phyloP scores from a whole-genome alignment of 1,140 invertebrate genomes.

The Dinothrombium tinctorium region DNA sequence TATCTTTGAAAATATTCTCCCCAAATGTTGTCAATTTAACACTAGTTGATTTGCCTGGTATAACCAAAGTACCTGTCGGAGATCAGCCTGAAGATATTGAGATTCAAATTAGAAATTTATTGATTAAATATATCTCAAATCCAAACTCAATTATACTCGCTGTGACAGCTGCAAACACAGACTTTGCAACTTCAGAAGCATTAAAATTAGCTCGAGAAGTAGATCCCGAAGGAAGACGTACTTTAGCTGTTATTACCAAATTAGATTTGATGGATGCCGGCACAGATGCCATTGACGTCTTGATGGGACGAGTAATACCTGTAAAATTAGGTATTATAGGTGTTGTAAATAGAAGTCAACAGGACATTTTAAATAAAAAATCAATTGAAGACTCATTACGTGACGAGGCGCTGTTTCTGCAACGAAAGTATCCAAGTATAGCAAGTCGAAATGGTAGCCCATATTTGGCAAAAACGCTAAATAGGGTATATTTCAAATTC shows the following conservation, averaged over 20 bases:
- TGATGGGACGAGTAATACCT: conserved; percentile 89
- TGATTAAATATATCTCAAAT: conserved; percentile 29
- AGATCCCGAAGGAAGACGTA: conserved; percentile 77
- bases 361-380: conserved; percentile 88
- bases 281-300: conserved; percentile 93
- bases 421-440: conserved; percentile 89
- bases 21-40: conserved; percentile 82
- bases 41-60: conserved; percentile 88
- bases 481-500: too few relatives aligned
- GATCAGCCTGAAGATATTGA: conserved; percentile 36
- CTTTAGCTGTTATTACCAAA: conserved; percentile 92
- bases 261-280: conserved; percentile 98
- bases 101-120: conserved; percentile 28
- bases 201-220: conserved; percentile 81
- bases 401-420: conserved; percentile 77
- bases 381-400: conserved; percentile 58
- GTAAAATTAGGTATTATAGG: conserved; percentile 96
- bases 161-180: conserved; percentile 82
- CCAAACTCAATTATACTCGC: conserved; percentile 38
- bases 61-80: conserved; percentile 59
- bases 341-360: conserved; percentile 91
- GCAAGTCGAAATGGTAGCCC: conserved; percentile 88
- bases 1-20: conserved; percentile 86
- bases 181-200: conserved; percentile 90
- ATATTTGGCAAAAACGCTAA: conserved; percentile 87